Percentiles rank a stretch among this genome's conserved stretches.
Conservation (phyloP, 2,888 invertebrate genomes). For the Lysandra bellargus region DNA sequence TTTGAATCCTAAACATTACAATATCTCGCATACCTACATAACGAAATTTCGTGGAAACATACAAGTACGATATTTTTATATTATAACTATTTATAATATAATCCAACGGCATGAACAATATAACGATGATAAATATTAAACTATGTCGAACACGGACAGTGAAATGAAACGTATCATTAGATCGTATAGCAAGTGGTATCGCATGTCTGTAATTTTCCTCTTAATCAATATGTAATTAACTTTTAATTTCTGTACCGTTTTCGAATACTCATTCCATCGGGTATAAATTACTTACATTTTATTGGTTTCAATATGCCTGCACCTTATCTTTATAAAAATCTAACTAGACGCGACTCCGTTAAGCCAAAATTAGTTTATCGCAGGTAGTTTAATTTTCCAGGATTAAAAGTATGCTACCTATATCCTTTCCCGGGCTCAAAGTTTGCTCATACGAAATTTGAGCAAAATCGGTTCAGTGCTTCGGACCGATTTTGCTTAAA, state of each 20-base stretch:
- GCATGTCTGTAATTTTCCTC: conserved; percentile 48
- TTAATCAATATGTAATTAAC: conserved; percentile 44
- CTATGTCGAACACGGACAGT: conserved; percentile 7
- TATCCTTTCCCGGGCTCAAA: too few species aligned
- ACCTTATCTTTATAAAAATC: neutral
- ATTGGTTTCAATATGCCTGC: neutral
- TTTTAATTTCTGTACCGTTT: conserved; percentile 47
- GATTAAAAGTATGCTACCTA: too few species aligned
- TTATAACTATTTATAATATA: neutral
- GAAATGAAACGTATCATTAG: conserved; percentile 24
- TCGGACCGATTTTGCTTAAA: too few species aligned
- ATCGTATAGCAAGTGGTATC: conserved; percentile 32
- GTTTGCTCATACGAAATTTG: too few species aligned
- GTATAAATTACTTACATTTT: conserved; percentile 16
- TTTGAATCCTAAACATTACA: too few species aligned
- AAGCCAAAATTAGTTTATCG: too few species aligned
- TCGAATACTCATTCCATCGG: conserved; percentile 24
- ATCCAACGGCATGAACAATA: neutral
- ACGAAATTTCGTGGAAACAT: too few species aligned
- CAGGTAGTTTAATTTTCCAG: too few species aligned
- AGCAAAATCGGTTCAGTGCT: too few species aligned
- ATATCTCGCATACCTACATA: too few species aligned
- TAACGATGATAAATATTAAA: neutral
- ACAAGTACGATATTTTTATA: neutral
- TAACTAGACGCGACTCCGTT: too few species aligned